Percentiles rank a stretch among this genome's conserved stretches.
Evolutionary conservation across 2,797 vertebrate species (phyloP).

Genomic region (Uromys caudimaculatus): DNA sequence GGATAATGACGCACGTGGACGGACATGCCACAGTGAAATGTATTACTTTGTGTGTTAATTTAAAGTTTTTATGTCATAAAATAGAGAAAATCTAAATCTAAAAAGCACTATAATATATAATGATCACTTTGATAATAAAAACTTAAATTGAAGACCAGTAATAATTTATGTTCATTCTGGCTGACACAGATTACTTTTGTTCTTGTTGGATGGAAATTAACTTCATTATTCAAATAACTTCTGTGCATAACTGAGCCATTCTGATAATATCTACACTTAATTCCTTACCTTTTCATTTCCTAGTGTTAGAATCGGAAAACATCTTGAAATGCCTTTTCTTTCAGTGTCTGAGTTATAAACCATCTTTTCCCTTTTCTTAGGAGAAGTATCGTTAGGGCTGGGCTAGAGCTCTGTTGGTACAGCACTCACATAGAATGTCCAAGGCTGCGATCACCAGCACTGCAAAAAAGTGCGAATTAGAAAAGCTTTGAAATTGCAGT

Average conservation of each 20-base stretch:
- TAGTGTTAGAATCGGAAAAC: not conserved
- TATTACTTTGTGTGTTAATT: not conserved
- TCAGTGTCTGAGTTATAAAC: slow-evolving; percentile 22
- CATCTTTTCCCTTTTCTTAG: slow-evolving; percentile 12
- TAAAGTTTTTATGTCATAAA: not conserved
- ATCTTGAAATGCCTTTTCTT: slow-evolving; percentile 43
- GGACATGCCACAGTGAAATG: no score
- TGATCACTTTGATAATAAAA: slow-evolving; percentile 29
- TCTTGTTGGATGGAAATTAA: slow-evolving; percentile 7
- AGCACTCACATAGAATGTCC: not conserved
- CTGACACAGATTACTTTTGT: slow-evolving; percentile 21
- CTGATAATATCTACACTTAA: slow-evolving; percentile 18
- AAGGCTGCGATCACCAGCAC: not conserved
- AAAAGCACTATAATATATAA: not conserved
- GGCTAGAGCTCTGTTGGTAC: not conserved
- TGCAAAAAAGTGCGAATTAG: not conserved
- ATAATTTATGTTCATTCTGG: slow-evolving; percentile 15
- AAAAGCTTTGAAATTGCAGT: not conserved
- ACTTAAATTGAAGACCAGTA: slow-evolving; percentile 44
- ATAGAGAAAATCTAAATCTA: not conserved
- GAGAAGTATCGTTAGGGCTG: not conserved
- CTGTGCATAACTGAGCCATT: slow-evolving; percentile 21
- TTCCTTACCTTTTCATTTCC: slow-evolving; percentile 48
- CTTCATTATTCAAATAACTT: slow-evolving; percentile 35
- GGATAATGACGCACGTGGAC: not conserved